Evolutionary conservation across 2,113 vertebrate species (phyloP).

Genomic region (Pelmatolapia mariae): DNA sequence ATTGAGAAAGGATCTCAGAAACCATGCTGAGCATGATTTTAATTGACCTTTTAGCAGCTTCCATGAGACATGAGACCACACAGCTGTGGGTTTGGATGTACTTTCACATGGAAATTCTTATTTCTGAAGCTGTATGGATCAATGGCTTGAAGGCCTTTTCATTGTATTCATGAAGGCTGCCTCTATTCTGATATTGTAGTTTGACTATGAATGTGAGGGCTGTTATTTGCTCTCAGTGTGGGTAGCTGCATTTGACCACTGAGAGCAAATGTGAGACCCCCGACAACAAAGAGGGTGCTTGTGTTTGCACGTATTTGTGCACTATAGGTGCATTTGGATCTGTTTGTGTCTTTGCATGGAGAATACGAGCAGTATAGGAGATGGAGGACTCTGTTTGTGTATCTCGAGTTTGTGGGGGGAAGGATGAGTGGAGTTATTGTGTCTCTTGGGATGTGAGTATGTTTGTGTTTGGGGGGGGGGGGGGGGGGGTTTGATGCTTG

Average conservation of each 20-base stretch:
- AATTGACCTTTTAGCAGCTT: neutral
- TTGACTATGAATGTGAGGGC: neutral
- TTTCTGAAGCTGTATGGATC: neutral
- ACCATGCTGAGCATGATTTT: neutral
- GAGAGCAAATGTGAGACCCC: neutral
- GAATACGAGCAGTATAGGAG: neutral
- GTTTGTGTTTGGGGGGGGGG: slow-evolving; percentile 19
- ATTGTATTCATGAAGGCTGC: neutral
- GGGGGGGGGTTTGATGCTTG: slow-evolving; percentile 49
- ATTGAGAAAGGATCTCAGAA: neutral
- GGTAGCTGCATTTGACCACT: neutral
- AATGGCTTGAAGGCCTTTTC: neutral
- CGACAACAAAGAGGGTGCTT: neutral
- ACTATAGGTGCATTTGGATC: neutral
- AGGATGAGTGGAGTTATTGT: slow-evolving; percentile 20
- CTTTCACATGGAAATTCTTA: neutral
- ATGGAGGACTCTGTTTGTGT: slow-evolving; percentile 1
- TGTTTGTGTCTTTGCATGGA: neutral
- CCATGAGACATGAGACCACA: neutral
- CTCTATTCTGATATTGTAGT: neutral
- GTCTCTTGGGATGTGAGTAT: slow-evolving; percentile 37
- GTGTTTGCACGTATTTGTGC: slow-evolving; percentile 1
- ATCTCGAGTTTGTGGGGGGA: neutral
- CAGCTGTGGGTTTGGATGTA: neutral
- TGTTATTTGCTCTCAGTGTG: neutral